A percentile compares a stretch with the other conserved stretches of the same genome.
Conservation (phyloP, 2,797 vertebrate genomes). For the Falco rusticolus region DNA sequence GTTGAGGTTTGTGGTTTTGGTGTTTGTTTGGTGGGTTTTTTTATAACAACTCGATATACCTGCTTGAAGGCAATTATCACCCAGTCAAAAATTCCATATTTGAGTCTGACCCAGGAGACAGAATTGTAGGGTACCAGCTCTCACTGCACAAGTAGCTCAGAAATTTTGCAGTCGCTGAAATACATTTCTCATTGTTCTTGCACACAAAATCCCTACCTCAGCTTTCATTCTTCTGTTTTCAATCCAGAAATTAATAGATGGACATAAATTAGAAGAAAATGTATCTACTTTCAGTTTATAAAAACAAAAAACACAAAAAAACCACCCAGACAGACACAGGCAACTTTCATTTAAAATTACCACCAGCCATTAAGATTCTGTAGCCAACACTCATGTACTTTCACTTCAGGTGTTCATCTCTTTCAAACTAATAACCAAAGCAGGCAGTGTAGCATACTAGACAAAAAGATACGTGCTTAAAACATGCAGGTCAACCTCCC, state of each 20-base stretch:
- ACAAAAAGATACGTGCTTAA: slow-evolving; percentile 35
- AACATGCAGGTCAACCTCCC: background rate
- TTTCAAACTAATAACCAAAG: background rate
- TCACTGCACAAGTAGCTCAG: background rate
- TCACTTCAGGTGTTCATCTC: background rate
- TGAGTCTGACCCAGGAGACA: background rate
- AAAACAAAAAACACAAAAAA: background rate
- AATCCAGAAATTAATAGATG: background rate
- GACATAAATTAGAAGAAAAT: background rate
- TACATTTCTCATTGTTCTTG: background rate
- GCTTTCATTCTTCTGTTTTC: background rate
- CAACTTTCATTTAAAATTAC: slow-evolving; percentile 16
- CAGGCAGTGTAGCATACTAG: background rate
- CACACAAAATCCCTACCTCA: background rate
- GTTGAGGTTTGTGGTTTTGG: background rate
- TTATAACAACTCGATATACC: background rate
- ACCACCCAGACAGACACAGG: background rate
- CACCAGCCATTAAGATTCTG: slow-evolving; percentile 37
- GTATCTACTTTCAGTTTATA: background rate
- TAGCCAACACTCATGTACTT: slow-evolving; percentile 13
- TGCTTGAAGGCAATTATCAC: background rate
- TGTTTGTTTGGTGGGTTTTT: background rate
- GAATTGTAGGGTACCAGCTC: background rate
- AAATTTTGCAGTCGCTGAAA: background rate
- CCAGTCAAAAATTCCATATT: background rate